Base-by-base conservation (phyloP, 2,888 invertebrate genomes). In the Papilio demoleus region DNA sequence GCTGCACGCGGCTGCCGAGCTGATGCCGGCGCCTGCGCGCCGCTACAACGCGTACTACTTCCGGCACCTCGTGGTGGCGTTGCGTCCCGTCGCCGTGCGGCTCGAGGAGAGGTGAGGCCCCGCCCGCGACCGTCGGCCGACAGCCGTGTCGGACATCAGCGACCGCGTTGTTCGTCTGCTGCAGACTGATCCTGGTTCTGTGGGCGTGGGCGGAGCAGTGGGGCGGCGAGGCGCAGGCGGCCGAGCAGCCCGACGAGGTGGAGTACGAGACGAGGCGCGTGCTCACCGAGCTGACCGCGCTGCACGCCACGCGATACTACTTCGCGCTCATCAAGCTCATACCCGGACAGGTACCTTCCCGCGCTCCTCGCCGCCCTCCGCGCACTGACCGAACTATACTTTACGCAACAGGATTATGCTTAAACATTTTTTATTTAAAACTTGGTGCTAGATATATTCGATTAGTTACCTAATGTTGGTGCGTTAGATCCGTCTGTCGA, bases 41-140 rank as follows among this genome's bases (percentile, higher is more conserved):
- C 93, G 94, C 71, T 94, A 95, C 88, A 97, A 98, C 88, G 97
- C 98, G 2, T 95, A 97, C 74, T 97, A 97, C 82, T 97, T 97
- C 88, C 96, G 97, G 91, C 96, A 98, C 85, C 90, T 98, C 69
- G 95, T 96, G 22, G 93, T 99, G 14, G 95, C 95, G 72, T 90
- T 98, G 67, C 96, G 97, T 65, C 97, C 97, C 66, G 93, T 98
- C 70, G 96, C 96, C 45, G 92, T 99, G 11, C 95, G 97, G 70
- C 91, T 99, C 12, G 99, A 99, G 82, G 99, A 99, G 86, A 94
- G 88, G 88, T 87, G 14, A 36, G 31, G 31, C 31, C 31, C 31
- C 19, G 12, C 1, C n/a, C 2, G 5, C 17, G n/a, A 1, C n/a
- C 4, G 4, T 6, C n/a, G 4, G n/a, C 1, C 40, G n/a, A n/a